Evolutionary conservation across 2,113 vertebrate species (phyloP).

Genomic region (Girardinichthys multiradiatus): DNA sequence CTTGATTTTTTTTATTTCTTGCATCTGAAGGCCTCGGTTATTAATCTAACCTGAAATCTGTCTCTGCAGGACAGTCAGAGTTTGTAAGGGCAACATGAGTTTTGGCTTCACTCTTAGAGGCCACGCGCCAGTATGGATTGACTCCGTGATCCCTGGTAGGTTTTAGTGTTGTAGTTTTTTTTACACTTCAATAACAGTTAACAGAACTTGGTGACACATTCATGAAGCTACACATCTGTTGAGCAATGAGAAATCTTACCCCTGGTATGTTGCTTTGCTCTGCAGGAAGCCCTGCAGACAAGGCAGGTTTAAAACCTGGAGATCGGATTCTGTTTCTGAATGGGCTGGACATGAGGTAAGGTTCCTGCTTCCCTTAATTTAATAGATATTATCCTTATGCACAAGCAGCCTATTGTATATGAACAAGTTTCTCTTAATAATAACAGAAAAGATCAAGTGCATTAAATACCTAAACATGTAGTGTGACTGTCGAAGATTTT

Average conservation of each 20-base stretch:
- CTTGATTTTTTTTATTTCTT: background rate
- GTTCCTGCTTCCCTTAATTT: constrained; percentile 1
- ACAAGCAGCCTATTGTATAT: background rate
- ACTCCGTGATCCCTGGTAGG: constrained; percentile 94
- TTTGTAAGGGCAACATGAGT: constrained; percentile 96
- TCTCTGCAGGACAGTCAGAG: constrained; percentile 88
- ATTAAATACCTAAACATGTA: background rate
- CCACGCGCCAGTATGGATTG: constrained; percentile 97
- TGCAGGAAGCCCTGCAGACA: constrained; percentile 94
- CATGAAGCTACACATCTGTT: background rate
- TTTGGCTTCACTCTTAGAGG: constrained; percentile 96
- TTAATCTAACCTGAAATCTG: constrained; percentile 25
- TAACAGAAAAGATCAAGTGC: background rate
- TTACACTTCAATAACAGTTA: background rate
- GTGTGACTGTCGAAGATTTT: background rate
- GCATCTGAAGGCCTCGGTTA: background rate
- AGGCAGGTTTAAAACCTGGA: constrained; percentile 91
- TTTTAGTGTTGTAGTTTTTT: background rate
- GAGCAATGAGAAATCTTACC: background rate
- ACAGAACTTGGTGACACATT: background rate
- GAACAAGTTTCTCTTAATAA: background rate
- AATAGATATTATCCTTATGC: background rate
- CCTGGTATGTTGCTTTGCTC: constrained; percentile 13
- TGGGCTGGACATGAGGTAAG: constrained; percentile 96
- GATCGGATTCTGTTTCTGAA: constrained; percentile 97